Evolutionary conservation across 2,113 vertebrate genomes (phyloP).

Genomic region (Potamarius usumacintae): DNA sequence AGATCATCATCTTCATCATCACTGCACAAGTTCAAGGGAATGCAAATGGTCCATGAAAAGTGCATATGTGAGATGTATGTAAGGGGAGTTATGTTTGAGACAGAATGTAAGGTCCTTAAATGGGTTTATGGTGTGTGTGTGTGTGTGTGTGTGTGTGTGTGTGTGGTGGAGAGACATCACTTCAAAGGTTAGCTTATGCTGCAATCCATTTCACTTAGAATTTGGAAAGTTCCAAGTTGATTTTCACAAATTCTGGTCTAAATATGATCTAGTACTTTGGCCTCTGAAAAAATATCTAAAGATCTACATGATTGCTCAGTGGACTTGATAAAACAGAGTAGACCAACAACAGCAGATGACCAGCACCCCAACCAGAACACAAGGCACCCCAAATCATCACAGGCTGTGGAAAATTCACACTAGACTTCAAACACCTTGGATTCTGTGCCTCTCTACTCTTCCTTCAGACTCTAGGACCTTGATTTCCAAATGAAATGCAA

Average conservation of each 20-base stretch:
- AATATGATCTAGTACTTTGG: background rate
- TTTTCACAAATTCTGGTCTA: background rate
- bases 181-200: background rate
- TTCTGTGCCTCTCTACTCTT: too few relatives aligned
- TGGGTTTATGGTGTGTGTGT: too few relatives aligned
- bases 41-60: slow-evolving; percentile 67
- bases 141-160: background rate
- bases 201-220: background rate
- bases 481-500: too few relatives aligned
- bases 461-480: too few relatives aligned
- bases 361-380: too few relatives aligned
- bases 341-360: too few relatives aligned
- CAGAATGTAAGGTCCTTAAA: background rate
- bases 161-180: background rate
- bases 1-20: slow-evolving; percentile 58
- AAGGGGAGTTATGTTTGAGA: background rate
- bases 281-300: too few relatives aligned
- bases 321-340: too few relatives aligned
- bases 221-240: background rate
- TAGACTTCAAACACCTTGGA: too few relatives aligned
- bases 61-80: slow-evolving; percentile 34
- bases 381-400: too few relatives aligned
- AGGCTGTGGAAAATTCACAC: too few relatives aligned
- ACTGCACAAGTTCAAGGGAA: slow-evolving; percentile 64
- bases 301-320: too few relatives aligned